phyloP scores from a whole-genome alignment of 1,140 invertebrate genomes.

The Physella acuta region DNA sequence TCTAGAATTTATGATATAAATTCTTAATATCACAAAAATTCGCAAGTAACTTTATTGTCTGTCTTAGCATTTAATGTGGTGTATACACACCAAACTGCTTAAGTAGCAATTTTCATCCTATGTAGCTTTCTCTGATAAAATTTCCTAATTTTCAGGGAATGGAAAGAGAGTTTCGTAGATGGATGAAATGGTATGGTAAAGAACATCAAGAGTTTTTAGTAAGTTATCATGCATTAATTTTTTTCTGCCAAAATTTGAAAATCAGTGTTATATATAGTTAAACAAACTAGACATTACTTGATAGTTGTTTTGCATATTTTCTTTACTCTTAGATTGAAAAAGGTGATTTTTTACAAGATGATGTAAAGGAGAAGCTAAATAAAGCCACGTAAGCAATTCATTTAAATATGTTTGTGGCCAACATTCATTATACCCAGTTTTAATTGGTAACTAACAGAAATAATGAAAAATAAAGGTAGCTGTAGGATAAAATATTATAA shows the following conservation, averaged over 20 bases:
- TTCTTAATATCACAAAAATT: too few species aligned
- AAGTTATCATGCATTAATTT: slow-evolving; percentile 19
- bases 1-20: too few species aligned
- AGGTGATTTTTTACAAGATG: slow-evolving; percentile 89
- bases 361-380: slow-evolving; percentile 84
- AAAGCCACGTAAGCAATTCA: slow-evolving; percentile 70
- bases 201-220: slow-evolving; percentile 86
- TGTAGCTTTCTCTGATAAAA: background rate
- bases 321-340: slow-evolving; percentile 69
- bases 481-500: too few species aligned
- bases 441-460: too few species aligned
- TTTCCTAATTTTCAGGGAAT: slow-evolving; percentile 69
- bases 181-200: slow-evolving; percentile 98
- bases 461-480: too few species aligned
- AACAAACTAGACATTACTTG: background rate
- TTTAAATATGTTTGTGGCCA: too few species aligned
- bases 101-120: background rate
- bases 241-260: background rate
- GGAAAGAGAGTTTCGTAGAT: slow-evolving; percentile 85
- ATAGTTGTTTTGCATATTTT: slow-evolving; percentile 4
- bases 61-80: too few species aligned
- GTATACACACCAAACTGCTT: background rate
- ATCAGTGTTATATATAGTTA: background rate
- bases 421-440: too few species aligned
- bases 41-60: too few species aligned